These are phyloP conservation scores for Cistogaster globosa DNA, from an alignment of 2,888 invertebrate genomes.

Conservation along the genomic window DNA sequence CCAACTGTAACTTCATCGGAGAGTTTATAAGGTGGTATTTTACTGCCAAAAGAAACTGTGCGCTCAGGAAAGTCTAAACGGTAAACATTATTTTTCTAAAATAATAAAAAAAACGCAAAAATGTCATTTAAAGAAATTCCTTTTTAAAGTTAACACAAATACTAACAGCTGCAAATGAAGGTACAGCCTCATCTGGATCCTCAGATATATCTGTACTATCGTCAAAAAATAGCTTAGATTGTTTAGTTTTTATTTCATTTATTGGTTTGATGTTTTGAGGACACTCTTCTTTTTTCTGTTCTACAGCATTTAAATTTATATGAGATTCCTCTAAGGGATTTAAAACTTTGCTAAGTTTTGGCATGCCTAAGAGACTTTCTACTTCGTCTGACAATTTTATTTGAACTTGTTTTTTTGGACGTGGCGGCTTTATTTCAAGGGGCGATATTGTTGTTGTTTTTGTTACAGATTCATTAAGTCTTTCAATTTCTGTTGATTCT, in stretches of 20 bases:
- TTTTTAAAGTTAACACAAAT: not conserved
- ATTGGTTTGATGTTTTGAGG: not conserved
- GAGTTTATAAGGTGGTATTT: constrained; percentile 70
- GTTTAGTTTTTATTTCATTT: not conserved
- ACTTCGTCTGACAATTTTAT: constrained; percentile 27
- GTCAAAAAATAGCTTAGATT: constrained; percentile 41
- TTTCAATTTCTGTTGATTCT: not conserved
- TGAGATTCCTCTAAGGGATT: not conserved
- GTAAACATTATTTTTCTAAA: constrained; percentile 76
- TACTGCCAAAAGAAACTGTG: constrained; percentile 74
- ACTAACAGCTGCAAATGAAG: constrained; percentile 78
- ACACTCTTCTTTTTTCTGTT: not conserved
- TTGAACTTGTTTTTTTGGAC: not conserved
- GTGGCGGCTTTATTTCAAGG: not conserved
- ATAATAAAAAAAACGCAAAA: constrained; percentile 20
- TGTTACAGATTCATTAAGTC: not conserved
- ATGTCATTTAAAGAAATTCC: not conserved
- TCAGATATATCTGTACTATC: constrained; percentile 32
- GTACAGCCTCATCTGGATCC: constrained; percentile 77
- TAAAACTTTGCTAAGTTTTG: not conserved
- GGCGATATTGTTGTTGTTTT: not conserved
- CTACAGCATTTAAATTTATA: no score
- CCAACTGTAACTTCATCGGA: constrained; percentile 63
- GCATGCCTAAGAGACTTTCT: constrained; percentile 1
- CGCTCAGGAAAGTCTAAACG: constrained; percentile 77